Evolutionary conservation across 2,113 vertebrate species (phyloP).

Genomic region (Corydoras maculifer): DNA sequence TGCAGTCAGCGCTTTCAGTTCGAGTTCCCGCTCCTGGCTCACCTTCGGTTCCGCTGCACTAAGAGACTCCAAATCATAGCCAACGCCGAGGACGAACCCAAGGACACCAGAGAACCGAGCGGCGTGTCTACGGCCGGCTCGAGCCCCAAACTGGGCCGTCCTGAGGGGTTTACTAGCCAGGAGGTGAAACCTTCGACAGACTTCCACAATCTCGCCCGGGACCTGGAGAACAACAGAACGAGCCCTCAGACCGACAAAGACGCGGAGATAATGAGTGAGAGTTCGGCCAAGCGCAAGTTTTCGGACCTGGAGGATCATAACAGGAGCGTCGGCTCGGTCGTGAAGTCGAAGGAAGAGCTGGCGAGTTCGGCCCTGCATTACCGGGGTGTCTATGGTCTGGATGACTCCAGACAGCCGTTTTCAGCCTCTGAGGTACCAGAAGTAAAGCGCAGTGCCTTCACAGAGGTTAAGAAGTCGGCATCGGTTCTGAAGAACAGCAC

Average conservation of each 20-base stretch:
- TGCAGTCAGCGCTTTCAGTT: constrained; percentile 95
- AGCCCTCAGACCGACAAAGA: constrained; percentile 66
- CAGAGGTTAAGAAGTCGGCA: constrained; percentile 82
- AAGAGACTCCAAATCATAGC: constrained; percentile 76
- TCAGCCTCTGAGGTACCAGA: constrained; percentile 70
- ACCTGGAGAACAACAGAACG: constrained; percentile 79
- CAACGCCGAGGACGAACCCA: constrained; percentile 61
- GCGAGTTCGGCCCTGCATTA: constrained; percentile 83
- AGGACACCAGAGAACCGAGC: constrained; percentile 53
- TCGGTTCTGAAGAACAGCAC: constrained; percentile 63
- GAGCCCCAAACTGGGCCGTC: constrained; percentile 64
- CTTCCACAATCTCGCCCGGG: constrained; percentile 90
- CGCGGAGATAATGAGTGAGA: constrained; percentile 69
- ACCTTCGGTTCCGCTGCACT: constrained; percentile 90
- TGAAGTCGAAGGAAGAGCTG: constrained; percentile 78
- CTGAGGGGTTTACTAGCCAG: constrained; percentile 57
- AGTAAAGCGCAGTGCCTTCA: constrained; percentile 88
- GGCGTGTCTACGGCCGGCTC: constrained; percentile 53
- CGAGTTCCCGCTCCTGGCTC: constrained; percentile 87
- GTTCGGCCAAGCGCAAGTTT: constrained; percentile 75
- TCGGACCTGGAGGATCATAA: constrained; percentile 57
- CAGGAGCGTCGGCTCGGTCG: constrained; percentile 40
- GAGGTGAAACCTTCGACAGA: constrained; percentile 84
- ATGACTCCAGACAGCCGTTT: constrained; percentile 74
- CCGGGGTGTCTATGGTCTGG: constrained; percentile 79